Conservation (phyloP, 2,113 vertebrate genomes). For the Brienomyrus longianalis region DNA sequence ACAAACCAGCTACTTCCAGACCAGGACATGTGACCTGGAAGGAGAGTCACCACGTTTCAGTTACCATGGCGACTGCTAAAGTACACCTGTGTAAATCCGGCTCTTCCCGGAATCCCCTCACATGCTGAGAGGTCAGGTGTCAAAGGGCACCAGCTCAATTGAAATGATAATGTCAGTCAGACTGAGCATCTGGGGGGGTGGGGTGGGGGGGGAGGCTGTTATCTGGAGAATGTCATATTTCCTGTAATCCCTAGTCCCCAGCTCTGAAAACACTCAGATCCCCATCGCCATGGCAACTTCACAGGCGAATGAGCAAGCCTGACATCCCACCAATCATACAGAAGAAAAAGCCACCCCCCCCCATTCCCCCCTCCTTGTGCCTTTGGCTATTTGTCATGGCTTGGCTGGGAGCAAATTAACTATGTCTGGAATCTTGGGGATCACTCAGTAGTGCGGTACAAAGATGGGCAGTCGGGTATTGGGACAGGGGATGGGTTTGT, state of each 20-base stretch:
- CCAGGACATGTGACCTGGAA: neutral
- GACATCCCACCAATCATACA: constrained; percentile 55
- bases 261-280: constrained; percentile 61
- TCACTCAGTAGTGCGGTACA: constrained; percentile 46
- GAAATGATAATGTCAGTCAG: constrained; percentile 71
- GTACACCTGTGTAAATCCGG: constrained; percentile 26
- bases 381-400: constrained; percentile 68
- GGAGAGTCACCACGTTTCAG: constrained; percentile 29
- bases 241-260: constrained; percentile 64
- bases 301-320: constrained; percentile 60
- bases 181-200: constrained; percentile 40
- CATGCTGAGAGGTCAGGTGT: constrained; percentile 62
- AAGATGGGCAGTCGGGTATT: constrained; percentile 36
- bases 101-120: constrained; percentile 34
- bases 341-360: constrained; percentile 26
- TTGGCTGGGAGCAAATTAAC: constrained; percentile 70
- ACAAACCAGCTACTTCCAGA: constrained; percentile 21
- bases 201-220: constrained; percentile 31
- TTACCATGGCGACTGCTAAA: constrained; percentile 40
- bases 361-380: constrained; percentile 41
- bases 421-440: constrained; percentile 67
- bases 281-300: constrained; percentile 56
- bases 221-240: constrained; percentile 63
- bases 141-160: constrained; percentile 66
- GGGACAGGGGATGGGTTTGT: constrained; percentile 27